Percentiles rank a stretch among this genome's conserved stretches.
Evolutionary conservation across 1,140 invertebrate species (phyloP).

Genomic region (Polypedilum pembai): DNA sequence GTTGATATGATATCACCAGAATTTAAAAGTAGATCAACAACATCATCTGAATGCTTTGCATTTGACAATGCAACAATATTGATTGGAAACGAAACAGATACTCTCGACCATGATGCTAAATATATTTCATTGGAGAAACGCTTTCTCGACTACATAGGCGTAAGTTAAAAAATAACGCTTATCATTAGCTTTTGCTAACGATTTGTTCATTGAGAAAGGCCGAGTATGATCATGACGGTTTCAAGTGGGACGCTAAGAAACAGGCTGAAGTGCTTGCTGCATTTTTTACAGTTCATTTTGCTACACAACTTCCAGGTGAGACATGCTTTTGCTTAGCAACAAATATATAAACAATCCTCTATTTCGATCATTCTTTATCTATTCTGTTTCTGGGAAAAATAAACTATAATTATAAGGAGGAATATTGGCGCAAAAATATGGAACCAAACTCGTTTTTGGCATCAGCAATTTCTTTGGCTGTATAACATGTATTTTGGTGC

Average conservation of each 20-base stretch:
- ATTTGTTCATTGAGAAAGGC: neutral
- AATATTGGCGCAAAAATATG: slow-evolving; percentile 51
- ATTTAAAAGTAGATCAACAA: neutral
- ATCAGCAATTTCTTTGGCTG: slow-evolving; percentile 53
- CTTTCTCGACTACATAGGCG: neutral
- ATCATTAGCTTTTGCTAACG: neutral
- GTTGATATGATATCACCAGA: slow-evolving; percentile 65
- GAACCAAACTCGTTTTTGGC: slow-evolving; percentile 58
- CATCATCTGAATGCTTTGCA: neutral
- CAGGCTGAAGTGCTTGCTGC: slow-evolving; percentile 49
- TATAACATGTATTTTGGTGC: slow-evolving; percentile 56
- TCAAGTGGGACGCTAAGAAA: slow-evolving; percentile 13
- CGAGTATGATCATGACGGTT: neutral
- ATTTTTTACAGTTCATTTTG: slow-evolving; percentile 60
- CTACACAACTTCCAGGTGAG: slow-evolving; percentile 54
- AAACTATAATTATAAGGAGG: slow-evolving; percentile 41
- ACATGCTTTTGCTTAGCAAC: neutral
- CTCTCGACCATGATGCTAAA: neutral
- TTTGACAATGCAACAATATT: neutral
- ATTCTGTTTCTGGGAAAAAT: neutral
- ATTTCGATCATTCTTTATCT: neutral
- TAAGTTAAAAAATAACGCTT: neutral
- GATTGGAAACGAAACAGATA: neutral
- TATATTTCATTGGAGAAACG: neutral
- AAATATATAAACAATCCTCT: neutral